These are phyloP conservation scores for Actenoides hombroni DNA, from an alignment of 2,113 vertebrate genomes.

Conservation along the genomic window DNA sequence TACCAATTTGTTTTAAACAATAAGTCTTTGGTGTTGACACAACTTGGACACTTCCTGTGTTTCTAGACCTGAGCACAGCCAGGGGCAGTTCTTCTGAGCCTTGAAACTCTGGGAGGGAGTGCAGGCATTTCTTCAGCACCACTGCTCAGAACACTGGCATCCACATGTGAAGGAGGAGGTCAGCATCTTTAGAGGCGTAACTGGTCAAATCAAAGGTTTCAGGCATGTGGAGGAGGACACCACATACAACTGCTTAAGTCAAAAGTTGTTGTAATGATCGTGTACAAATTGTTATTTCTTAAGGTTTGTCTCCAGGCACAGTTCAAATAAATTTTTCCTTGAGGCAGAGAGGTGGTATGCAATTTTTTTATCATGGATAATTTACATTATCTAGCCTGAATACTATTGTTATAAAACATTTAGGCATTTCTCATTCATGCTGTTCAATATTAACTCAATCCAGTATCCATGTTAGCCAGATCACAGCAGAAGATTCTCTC, in stretches of 20 bases:
- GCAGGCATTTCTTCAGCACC: accelerated
- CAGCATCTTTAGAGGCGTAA: background rate
- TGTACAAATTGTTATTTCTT: background rate
- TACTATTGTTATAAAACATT: background rate
- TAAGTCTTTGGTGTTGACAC: background rate
- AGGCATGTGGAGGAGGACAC: background rate
- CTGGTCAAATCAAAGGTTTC: background rate
- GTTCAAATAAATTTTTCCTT: background rate
- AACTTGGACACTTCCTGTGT: background rate
- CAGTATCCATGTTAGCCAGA: background rate
- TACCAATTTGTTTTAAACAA: background rate
- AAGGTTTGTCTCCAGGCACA: background rate
- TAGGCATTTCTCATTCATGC: background rate
- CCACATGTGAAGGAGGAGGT: background rate
- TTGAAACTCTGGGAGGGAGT: background rate
- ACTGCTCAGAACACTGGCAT: background rate
- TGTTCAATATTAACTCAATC: background rate
- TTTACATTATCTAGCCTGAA: background rate
- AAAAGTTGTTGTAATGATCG: background rate
- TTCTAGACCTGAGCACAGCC: background rate
- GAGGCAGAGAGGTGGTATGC: background rate
- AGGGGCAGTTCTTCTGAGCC: background rate
- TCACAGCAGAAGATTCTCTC: background rate
- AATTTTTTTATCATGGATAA: background rate
- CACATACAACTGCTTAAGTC: background rate